Percentiles rank a stretch among this genome's conserved stretches.
phyloP scores from a whole-genome alignment of 2,888 invertebrate genomes.

The Tiliacea aurago region DNA sequence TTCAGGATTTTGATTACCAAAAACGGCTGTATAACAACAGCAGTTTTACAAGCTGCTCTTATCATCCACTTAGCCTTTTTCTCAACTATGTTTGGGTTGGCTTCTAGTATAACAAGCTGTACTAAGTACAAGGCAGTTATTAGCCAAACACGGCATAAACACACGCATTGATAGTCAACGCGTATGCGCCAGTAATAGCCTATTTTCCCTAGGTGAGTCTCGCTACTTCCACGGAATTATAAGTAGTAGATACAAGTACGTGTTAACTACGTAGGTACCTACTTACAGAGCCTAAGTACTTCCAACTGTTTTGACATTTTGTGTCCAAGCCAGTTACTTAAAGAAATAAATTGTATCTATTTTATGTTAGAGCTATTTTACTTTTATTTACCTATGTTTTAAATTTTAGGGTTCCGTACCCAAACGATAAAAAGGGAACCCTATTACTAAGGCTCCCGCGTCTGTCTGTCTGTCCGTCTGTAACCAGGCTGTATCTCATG shows the following conservation, averaged over 20 bases:
- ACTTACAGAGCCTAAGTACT: not conserved
- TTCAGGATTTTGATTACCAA: not conserved
- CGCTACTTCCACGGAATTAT: conserved; percentile 42
- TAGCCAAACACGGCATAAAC: conserved; percentile 21
- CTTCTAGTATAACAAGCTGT: not conserved
- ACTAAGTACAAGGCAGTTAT: conserved; percentile 17
- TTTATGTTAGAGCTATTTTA: not conserved
- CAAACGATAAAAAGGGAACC: no score
- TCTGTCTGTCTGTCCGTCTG: no score
- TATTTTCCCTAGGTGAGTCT: conserved; percentile 55
- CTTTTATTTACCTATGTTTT: no score
- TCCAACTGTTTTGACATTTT: not conserved
- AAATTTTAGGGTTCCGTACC: no score
- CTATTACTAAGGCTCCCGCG: no score
- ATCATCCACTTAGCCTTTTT: not conserved
- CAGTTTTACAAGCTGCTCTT: not conserved
- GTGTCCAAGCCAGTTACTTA: not conserved
- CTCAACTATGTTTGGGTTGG: no score
- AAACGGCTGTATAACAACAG: not conserved
- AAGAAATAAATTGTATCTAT: not conserved
- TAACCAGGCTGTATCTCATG: no score
- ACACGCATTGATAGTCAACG: conserved; percentile 56
- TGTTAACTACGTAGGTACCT: not conserved
- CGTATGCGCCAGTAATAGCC: conserved; percentile 51
- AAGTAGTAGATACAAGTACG: conserved; percentile 41